These are phyloP conservation scores for Boleophthalmus pectinirostris DNA, from an alignment of 2,113 vertebrate genomes.

Conservation along the genomic window DNA sequence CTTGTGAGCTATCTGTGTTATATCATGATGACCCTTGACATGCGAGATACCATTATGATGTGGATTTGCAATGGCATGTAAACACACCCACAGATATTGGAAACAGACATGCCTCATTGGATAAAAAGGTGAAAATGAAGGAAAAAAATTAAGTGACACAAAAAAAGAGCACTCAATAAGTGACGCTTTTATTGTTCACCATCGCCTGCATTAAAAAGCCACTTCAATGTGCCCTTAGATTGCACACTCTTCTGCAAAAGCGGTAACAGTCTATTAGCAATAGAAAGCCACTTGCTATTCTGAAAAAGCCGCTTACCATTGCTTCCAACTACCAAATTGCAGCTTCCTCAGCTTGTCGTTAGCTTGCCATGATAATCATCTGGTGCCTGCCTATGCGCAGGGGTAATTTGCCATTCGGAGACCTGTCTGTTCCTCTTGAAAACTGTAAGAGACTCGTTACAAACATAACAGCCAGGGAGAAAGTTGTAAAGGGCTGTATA, in stretches of 20 bases:
- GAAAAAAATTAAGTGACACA: constrained; percentile 19
- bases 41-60: constrained; percentile 46
- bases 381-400: constrained; percentile 54
- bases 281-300: constrained; percentile 58
- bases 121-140: not conserved
- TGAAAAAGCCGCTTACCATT: constrained; percentile 32
- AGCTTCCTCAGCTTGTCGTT: constrained; percentile 69
- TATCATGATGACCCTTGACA: constrained; percentile 20
- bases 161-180: constrained; percentile 23
- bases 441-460: constrained; percentile 66
- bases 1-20: constrained; percentile 54
- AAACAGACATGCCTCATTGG: too few species aligned
- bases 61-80: constrained; percentile 56
- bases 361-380: constrained; percentile 70
- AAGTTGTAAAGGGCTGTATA: constrained; percentile 57
- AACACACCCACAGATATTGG: constrained; percentile 46
- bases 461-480: constrained; percentile 58
- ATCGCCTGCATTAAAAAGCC: constrained; percentile 46
- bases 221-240: constrained; percentile 53
- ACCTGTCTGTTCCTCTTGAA: constrained; percentile 68
- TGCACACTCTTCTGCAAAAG: constrained; percentile 53
- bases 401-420: constrained; percentile 74
- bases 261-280: constrained; percentile 63
- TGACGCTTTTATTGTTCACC: constrained; percentile 21
- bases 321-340: constrained; percentile 74